Conservation (phyloP, 2,888 invertebrate genomes). For the Pollenia amentaria region DNA sequence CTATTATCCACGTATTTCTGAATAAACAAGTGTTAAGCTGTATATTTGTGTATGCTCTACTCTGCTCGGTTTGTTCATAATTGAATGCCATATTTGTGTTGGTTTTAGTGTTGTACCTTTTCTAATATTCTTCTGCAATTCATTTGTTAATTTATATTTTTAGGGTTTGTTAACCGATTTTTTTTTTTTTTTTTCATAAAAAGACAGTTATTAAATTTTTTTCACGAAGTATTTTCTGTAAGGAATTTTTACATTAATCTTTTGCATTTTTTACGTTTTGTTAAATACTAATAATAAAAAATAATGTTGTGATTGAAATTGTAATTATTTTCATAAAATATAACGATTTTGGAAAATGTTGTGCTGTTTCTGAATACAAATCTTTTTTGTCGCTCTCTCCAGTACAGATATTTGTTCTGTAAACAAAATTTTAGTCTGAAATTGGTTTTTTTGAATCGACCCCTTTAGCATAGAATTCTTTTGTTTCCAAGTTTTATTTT, state of each 20-base stretch:
- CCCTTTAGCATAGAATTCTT: too few species aligned
- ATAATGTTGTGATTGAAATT: too few species aligned
- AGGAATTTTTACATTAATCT: neutral
- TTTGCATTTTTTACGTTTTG: neutral
- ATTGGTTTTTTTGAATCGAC: too few species aligned
- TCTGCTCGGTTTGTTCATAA: slow-evolving; percentile 37
- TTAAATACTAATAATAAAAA: too few species aligned
- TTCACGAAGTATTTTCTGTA: slow-evolving; percentile 29
- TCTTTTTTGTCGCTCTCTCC: too few species aligned
- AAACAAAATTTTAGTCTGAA: too few species aligned
- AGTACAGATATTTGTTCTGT: too few species aligned
- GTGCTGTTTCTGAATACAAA: too few species aligned
- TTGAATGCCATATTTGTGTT: slow-evolving; percentile 57
- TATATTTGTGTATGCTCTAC: neutral
- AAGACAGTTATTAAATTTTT: slow-evolving; percentile 59
- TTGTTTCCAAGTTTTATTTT: too few species aligned
- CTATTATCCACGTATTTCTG: slow-evolving; percentile 35
- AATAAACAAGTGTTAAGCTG: neutral
- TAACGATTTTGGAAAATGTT: too few species aligned
- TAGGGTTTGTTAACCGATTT: slow-evolving; percentile 23
- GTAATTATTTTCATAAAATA: too few species aligned
- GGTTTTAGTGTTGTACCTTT: slow-evolving; percentile 46
- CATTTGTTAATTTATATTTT: slow-evolving; percentile 35
- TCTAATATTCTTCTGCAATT: neutral
- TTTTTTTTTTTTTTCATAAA: slow-evolving; percentile 19